phyloP scores from a whole-genome alignment of 2,113 vertebrate genomes.

The Mobula hypostoma region DNA sequence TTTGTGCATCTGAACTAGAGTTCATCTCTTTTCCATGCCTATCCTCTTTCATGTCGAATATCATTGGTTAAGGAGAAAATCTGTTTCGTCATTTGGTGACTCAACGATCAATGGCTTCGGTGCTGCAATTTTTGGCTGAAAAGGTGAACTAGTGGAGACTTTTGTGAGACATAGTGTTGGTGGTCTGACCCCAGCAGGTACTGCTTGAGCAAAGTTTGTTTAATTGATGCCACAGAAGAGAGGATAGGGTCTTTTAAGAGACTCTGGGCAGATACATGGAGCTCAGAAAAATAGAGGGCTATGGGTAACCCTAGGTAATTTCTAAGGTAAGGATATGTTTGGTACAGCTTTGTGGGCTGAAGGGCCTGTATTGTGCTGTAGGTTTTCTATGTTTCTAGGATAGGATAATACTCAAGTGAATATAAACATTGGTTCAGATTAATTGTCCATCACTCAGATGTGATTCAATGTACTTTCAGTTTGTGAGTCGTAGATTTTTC shows the following conservation, averaged over 20 bases:
- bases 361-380: too few species aligned
- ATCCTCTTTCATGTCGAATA: background rate
- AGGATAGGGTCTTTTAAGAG: too few species aligned
- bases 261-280: too few species aligned
- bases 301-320: too few species aligned
- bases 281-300: too few species aligned
- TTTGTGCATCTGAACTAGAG: background rate
- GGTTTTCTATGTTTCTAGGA: too few species aligned
- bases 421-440: too few species aligned
- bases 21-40: background rate
- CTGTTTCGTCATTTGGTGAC: background rate
- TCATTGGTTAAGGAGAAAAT: background rate
- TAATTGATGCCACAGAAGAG: background rate
- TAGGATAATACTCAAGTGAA: background rate
- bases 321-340: too few species aligned
- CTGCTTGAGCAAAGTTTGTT: background rate
- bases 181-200: background rate
- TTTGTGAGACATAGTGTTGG: background rate
- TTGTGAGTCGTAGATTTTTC: background rate
- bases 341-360: too few species aligned
- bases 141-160: background rate
- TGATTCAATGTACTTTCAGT: background rate
- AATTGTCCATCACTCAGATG: too few species aligned
- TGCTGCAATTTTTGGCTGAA: background rate
- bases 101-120: background rate